Evolutionary conservation across 2,113 vertebrate genomes (phyloP), one percentile per base, ranked within the genome.

Genomic region (Phalacrocorax carbo): DNA sequence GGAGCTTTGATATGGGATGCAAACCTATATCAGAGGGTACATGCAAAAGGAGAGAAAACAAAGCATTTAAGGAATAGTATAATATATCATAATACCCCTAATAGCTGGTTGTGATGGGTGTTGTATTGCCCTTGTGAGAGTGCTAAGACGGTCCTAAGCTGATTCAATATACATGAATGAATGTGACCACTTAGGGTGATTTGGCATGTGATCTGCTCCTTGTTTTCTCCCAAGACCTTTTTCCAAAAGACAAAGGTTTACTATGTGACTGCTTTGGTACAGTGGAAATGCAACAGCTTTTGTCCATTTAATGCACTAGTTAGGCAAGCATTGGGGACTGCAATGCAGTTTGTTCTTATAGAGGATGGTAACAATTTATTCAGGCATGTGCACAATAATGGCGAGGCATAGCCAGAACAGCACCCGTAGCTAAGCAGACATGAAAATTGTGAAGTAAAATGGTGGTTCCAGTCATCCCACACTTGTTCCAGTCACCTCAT

Each of bases 101-200:
- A 44, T 16, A n/a, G 17, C 2, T 51, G 44, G 30, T 49, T 7
- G 3, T 25, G 34, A 36, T 17, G 46, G 83, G 5, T 46, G 23
- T 30, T 57, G 25, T 61, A 40, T 51, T 32, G 42, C 26, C 64
- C 9, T 88, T 38, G 27, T 12, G 22, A 38, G 29, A 76, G 38
- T 0, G 0, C 10, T 16, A 7, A 20, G 42, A 57, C 26, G 12
- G 23, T 49, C 20, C 10, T 26, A 11, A 75, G 10, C 16, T 70
- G 36, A 29, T 61, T 57, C 38, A 19, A 26, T 15, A n/a, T 13
- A 15, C 2, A 14, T 42, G 21, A 68, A 14, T 42, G 21, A 68
- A 36, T 30, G 42, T 15, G 32, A 57, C 7, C 16, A 29, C 32
- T 84, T 51, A 20, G 9, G 21, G 27, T 57, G 40, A 18, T 70